Evolutionary conservation across 53 echinoderm and acorn worm genomes (phyloP), one percentile per base, ranked within the genome.

Genomic region (Stichopus horrens): DNA sequence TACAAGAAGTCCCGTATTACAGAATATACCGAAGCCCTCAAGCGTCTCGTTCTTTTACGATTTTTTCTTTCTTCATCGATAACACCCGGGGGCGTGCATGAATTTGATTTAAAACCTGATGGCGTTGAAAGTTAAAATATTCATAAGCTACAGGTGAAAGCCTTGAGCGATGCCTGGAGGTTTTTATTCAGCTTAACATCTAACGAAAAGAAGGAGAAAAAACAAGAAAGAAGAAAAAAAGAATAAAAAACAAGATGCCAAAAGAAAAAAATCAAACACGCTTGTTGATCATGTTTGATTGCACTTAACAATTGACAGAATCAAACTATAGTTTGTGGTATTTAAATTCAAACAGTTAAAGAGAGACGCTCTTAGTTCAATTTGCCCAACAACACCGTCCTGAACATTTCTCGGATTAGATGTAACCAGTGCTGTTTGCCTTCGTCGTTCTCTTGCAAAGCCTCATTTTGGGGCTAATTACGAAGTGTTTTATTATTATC

Each of bases 251-350:
- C 16, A 18, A 63, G 63, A 63, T 13, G 14, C 10, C 7, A 8
- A 63, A 14, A 63, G 4, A 63, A 37, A 37, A 63, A 63, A 8
- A 63, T 10, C 10, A 14, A 63, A 63, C 10, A 63, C 10, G 14
- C 10, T 18, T 68, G 18, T 68, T 68, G 14, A 68, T 68, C 18
- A 68, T 68, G 71, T 68, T 68, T 68, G 71, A 68, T 68, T 68
- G 71, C 71, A 68, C 71, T 68, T 68, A 68, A 68, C 71, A 68
- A 68, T 68, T 68, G 71, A 5, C 71, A 68, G 71, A 68, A 19
- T 68, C 71, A 68, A 68, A 37, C 37, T 68, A 19, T 18, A 68
- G 16, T 68, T 68, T 68, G 18, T 68, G 18, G 16, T n/a, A 68
- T 68, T 68, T 19, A 68, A 13, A 63, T 63, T 63, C 63, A 63